These are phyloP conservation scores for Auanema freiburgensis DNA, from an alignment of 2,888 invertebrate species.

Conservation along the genomic window DNA sequence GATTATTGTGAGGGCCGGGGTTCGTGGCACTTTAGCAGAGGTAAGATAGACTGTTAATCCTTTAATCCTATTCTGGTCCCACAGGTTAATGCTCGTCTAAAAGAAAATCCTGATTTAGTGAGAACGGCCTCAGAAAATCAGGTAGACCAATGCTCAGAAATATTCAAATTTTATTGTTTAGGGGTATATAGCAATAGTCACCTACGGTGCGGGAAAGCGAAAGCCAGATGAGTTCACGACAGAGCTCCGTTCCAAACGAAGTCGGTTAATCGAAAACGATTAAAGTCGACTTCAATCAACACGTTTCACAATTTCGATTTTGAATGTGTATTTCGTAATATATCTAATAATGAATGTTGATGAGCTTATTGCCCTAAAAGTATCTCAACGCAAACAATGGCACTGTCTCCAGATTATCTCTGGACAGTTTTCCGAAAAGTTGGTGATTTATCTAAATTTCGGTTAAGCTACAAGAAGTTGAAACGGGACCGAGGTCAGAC, in stretches of 20 bases:
- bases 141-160: conserved; percentile 10
- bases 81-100: conserved; percentile 43
- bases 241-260: conserved; percentile 25
- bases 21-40: conserved; percentile 41
- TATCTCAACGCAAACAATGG: too few species aligned
- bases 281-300: too few species aligned
- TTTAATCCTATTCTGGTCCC: neutral
- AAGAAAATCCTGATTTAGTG: conserved; percentile 39
- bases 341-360: too few species aligned
- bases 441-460: too few species aligned
- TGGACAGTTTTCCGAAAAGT: too few species aligned
- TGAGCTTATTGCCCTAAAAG: too few species aligned
- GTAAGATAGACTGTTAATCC: conserved; percentile 17
- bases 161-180: conserved; percentile 15
- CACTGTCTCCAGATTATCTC: too few species aligned
- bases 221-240: conserved; percentile 36
- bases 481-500: too few species aligned
- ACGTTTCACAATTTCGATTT: too few species aligned
- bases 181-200: conserved; percentile 46
- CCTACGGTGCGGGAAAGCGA: conserved; percentile 44
- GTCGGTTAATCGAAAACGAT: too few species aligned
- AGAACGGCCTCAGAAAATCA: conserved; percentile 48
- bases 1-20: conserved; percentile 38
- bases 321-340: too few species aligned
- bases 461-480: too few species aligned